These are phyloP conservation scores for Istiophorus platypterus DNA, from an alignment of 2,113 vertebrate species.

Conservation along the genomic window DNA sequence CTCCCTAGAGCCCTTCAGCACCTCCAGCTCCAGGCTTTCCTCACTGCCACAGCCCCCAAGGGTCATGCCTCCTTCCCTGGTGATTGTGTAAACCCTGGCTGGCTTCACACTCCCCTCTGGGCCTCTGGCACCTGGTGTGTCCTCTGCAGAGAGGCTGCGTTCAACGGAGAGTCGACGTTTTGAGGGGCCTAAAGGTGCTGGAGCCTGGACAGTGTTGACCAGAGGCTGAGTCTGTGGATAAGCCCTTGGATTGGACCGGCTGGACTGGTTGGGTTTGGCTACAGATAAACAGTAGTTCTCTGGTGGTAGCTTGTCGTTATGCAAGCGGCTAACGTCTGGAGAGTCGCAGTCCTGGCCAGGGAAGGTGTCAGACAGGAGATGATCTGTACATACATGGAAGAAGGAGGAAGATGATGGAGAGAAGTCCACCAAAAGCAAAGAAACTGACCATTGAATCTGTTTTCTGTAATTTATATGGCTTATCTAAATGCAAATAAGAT, in stretches of 20 bases:
- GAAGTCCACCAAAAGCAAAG: not conserved
- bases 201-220: conserved; percentile 43
- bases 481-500: not conserved
- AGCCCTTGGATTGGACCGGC: conserved; percentile 35
- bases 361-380: conserved; percentile 92
- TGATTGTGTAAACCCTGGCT: conserved; percentile 93
- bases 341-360: conserved; percentile 90
- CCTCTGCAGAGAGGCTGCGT: conserved; percentile 88
- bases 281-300: conserved; percentile 60
- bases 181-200: conserved; percentile 66
- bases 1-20: conserved; percentile 86
- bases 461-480: not conserved
- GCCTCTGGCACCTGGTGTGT: conserved; percentile 55
- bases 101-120: conserved; percentile 81
- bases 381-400: conserved; percentile 84
- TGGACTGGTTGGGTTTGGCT: conserved; percentile 62
- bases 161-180: conserved; percentile 90
- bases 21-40: conserved; percentile 91
- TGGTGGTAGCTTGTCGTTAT: conserved; percentile 76
- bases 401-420: not conserved
- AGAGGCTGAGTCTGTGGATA: conserved; percentile 52
- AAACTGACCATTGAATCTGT: not conserved
- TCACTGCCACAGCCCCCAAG: conserved; percentile 84
- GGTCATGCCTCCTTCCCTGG: conserved; percentile 88
- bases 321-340: conserved; percentile 83